These are phyloP conservation scores for Dromiciops gliroides DNA, from an alignment of 2,113 vertebrate genomes.

Conservation along the genomic window DNA sequence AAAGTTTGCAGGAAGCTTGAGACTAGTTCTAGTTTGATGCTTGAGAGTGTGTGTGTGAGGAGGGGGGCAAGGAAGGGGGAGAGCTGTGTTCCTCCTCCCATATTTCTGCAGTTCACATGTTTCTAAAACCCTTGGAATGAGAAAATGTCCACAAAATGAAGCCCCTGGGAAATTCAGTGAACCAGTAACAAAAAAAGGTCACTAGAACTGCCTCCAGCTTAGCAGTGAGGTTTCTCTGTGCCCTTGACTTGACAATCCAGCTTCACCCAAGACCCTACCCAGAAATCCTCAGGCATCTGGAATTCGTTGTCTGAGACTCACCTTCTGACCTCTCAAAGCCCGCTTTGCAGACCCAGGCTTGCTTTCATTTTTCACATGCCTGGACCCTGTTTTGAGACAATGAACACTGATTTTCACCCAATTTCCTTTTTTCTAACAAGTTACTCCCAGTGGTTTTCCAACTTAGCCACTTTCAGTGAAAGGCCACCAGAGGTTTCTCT, in stretches of 20 bases:
- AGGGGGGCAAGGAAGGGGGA: neutral
- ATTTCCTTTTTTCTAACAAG: neutral
- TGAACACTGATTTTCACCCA: neutral
- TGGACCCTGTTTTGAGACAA: neutral
- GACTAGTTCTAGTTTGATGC: neutral
- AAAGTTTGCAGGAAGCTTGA: neutral
- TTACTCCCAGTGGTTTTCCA: neutral
- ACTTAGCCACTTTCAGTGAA: neutral
- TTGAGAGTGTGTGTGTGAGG: neutral
- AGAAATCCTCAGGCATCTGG: slow-evolving; percentile 22
- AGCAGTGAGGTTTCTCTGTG: neutral
- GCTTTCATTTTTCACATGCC: slow-evolving; percentile 2
- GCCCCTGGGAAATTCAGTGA: neutral
- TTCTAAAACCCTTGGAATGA: neutral
- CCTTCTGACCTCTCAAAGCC: neutral
- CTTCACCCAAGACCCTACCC: neutral
- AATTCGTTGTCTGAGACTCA: slow-evolving; percentile 2
- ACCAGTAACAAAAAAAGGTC: neutral
- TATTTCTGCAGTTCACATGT: neutral
- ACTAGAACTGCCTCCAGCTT: neutral
- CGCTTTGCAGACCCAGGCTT: neutral
- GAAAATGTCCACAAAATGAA: neutral
- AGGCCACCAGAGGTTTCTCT: neutral
- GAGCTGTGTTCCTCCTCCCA: neutral
- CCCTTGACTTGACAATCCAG: neutral